Evolutionary conservation across 2,113 vertebrate genomes (phyloP).

Genomic region (Chlamydotis undulata): DNA sequence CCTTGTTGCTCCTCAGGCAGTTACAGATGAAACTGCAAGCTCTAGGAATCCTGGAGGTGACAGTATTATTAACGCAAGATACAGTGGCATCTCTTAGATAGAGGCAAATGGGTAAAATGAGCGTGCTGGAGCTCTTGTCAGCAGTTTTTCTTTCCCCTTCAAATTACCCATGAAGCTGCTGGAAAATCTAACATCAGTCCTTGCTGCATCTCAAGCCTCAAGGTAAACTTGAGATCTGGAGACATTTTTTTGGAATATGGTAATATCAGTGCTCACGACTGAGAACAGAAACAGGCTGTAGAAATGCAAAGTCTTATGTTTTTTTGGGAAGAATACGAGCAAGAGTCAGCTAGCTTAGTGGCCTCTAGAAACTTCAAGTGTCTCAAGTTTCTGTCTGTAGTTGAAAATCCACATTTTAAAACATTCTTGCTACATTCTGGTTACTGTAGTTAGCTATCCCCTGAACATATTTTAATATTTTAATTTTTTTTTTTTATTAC

Average conservation of each 20-base stretch:
- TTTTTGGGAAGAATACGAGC: not conserved
- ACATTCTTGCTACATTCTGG: fast-evolving
- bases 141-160: not conserved
- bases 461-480: not conserved
- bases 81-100: not conserved
- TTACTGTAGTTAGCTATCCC: not conserved
- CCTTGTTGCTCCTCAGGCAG: not conserved
- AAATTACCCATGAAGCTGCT: not conserved
- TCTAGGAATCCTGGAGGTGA: not conserved
- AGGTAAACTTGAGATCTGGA: constrained; percentile 6
- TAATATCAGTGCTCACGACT: not conserved
- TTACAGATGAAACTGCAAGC: not conserved
- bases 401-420: not conserved
- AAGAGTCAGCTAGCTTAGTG: not conserved
- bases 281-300: not conserved
- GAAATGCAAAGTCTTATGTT: not conserved
- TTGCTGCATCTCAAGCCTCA: not conserved
- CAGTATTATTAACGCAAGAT: not conserved
- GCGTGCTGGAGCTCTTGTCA: not conserved
- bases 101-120: not conserved
- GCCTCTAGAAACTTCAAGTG: not conserved
- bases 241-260: not conserved
- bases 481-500: not conserved
- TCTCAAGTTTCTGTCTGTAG: not conserved
- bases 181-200: not conserved